phyloP scores from a whole-genome alignment of 2,113 vertebrate genomes.

The Atrichornis clamosus region DNA sequence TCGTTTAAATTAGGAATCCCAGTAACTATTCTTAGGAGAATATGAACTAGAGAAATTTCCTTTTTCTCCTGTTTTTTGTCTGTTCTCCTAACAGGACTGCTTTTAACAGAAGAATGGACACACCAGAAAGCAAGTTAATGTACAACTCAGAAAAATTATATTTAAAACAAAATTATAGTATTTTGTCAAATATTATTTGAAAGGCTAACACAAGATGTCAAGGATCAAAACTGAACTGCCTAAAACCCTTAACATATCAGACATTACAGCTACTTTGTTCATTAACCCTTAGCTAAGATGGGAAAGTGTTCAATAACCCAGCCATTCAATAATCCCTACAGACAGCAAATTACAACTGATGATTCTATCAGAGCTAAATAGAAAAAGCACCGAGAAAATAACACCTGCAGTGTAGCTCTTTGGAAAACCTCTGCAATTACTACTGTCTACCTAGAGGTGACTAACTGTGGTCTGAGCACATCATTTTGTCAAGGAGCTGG shows the following conservation, averaged over 20 bases:
- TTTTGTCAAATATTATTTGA: not conserved
- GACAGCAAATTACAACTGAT: constrained; percentile 48
- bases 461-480: not conserved
- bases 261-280: not conserved
- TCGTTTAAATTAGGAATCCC: not conserved
- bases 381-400: constrained; percentile 46
- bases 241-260: not conserved
- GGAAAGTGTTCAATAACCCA: constrained; percentile 26
- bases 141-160: not conserved
- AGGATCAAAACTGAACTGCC: constrained; percentile 12
- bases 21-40: not conserved
- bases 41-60: not conserved
- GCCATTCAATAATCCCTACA: constrained; percentile 33
- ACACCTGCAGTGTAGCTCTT: constrained; percentile 19
- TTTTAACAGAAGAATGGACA: not conserved
- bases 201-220: constrained; percentile 3
- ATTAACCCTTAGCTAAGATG: constrained; percentile 12
- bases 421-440: constrained; percentile 22
- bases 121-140: not conserved
- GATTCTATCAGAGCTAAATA: constrained; percentile 47
- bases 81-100: not conserved
- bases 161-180: constrained; percentile 11
- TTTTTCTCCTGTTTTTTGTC: not conserved
- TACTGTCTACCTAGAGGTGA: not conserved
- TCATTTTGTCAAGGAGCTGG: constrained; percentile 49